Evolutionary conservation across 2,113 vertebrate species (phyloP), one percentile per base, ranked within the genome.

Genomic region (Megaceryle torquata): DNA sequence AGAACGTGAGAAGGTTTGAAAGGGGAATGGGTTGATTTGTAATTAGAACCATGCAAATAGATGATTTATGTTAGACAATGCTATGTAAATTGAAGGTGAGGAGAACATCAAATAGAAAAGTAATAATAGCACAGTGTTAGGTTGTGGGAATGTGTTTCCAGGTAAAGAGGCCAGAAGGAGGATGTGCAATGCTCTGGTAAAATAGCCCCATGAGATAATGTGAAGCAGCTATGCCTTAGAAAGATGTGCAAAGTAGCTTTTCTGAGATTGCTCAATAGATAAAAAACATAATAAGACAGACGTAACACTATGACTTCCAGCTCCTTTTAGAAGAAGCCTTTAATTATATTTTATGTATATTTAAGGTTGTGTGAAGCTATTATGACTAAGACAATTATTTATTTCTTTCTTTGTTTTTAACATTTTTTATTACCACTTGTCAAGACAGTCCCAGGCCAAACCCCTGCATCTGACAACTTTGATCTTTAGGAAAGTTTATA

Each of bases 381-480:
- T 95, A 93, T 84, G 92, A 96, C 74, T 83, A 92, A 94, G 77
- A 79, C 77, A 92, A 91, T 35, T 61, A 69, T 92, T 92, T 86
- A 50, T 91, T 86, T 83, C 6, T 71, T 95, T 83, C 5, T 71
- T 95, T 91, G 76, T 53, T 96, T 97, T 96, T 92, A 94, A 92
- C 72, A 79, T 94, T 78, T 95, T 95, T 95, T 95, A 95, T 92
- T 96, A 89, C 83, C 41, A 60, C 68, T 57, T 91, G 72, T 95
- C 65, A 96, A 76, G 93, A 61, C 53, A 87, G 33, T 91, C 60
- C 57, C 28, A 88, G 78, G n/a, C 83, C 88, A 90, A 95, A 76
- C 17, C 51, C 14, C 29, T 75, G 35, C 39, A 53, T 94, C 19
- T 79, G 41, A 86, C 68, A 92, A 91, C 93, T 96, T 93, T 94